Conservation (phyloP, 2,888 invertebrate genomes). For the Eupithecia abbreviata region DNA sequence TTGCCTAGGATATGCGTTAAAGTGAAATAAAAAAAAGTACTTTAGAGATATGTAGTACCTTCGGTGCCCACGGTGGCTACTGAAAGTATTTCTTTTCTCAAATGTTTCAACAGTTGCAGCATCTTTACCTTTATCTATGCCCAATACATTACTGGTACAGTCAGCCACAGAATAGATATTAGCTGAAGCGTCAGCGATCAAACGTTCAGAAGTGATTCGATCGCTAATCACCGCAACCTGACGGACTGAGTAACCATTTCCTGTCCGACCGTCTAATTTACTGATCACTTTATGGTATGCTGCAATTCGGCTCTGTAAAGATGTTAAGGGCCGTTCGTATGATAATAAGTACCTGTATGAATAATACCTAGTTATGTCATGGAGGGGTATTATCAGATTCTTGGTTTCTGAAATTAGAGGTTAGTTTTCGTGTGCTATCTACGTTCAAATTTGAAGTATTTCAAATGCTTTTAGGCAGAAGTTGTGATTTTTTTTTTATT, state of each 20-base stretch:
- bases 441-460: neutral
- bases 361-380: neutral
- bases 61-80: too few species aligned
- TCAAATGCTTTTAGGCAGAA: neutral
- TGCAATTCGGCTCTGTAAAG: conserved; percentile 44
- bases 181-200: conserved; percentile 63
- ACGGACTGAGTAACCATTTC: conserved; percentile 82
- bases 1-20: neutral
- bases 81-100: neutral
- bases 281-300: conserved; percentile 70
- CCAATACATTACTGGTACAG: conserved; percentile 53
- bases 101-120: neutral
- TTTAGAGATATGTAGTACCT: too few species aligned
- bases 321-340: conserved; percentile 7
- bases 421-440: neutral
- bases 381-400: neutral
- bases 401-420: neutral
- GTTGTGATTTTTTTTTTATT: too few species aligned
- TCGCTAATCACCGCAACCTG: conserved; percentile 77
- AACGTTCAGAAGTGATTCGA: conserved; percentile 72
- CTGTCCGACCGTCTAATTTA: conserved; percentile 81
- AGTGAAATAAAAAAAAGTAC: neutral
- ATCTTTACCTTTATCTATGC: conserved; percentile 52
- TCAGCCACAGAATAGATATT: conserved; percentile 16
- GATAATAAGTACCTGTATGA: conserved; percentile 4